Evolutionary conservation across 2,888 invertebrate species (phyloP).

Genomic region (Chromoteleia sp.): DNA sequence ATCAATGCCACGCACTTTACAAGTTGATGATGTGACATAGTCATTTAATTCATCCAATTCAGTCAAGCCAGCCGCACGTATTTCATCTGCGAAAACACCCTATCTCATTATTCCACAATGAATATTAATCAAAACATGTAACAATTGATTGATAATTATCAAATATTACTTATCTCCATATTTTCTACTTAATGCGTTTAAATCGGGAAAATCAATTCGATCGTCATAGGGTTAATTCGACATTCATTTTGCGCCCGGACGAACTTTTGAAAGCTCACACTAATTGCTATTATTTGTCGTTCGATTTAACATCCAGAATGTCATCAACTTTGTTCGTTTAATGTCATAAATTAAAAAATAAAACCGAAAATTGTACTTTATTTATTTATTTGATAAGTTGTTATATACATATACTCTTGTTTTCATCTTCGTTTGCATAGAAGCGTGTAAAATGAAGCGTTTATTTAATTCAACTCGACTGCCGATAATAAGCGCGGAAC

Average conservation of each 20-base stretch:
- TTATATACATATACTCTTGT: no score
- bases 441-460: conserved; percentile 6
- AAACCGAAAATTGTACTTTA: background rate
- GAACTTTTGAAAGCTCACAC: conserved; percentile 32
- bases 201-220: conserved; percentile 36
- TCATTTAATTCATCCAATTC: conserved; percentile 64
- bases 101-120: conserved; percentile 47
- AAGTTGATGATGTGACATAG: conserved; percentile 55
- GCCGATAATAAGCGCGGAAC: conserved; percentile 37
- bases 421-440: background rate
- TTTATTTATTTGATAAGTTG: conserved; percentile 8
- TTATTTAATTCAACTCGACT: conserved; percentile 12
- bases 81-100: conserved; percentile 35
- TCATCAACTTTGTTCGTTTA: background rate
- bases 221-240: conserved; percentile 18
- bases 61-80: conserved; percentile 33
- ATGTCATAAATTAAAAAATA: conserved; percentile 14
- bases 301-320: conserved; percentile 35
- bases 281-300: conserved; percentile 45
- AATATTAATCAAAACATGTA: conserved; percentile 58
- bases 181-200: conserved; percentile 31
- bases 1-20: conserved; percentile 45
- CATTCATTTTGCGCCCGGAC: conserved; percentile 16
- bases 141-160: conserved; percentile 56
- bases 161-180: conserved; percentile 49